Conservation (phyloP, 2,797 vertebrate genomes). For the Danio aesculapii region DNA sequence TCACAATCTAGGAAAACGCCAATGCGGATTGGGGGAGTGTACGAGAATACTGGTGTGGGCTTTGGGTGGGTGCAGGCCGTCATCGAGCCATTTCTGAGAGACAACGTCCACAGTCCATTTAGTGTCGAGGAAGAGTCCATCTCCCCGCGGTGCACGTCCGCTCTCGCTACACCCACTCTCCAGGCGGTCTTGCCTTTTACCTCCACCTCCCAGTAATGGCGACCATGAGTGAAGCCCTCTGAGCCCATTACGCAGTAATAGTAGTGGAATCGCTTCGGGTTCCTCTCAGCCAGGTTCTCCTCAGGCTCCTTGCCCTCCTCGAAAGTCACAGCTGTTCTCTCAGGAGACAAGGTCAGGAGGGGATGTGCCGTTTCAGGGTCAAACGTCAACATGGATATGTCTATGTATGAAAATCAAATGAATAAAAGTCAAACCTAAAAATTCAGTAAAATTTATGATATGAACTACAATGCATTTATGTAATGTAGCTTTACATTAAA, state of each 20-base stretch:
- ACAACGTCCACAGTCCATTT: constrained; percentile 79
- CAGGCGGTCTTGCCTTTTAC: constrained; percentile 77
- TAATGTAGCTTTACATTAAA: not conserved
- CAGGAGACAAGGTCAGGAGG: constrained; percentile 70
- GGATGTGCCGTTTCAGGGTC: constrained; percentile 82
- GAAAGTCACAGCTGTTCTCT: constrained; percentile 70
- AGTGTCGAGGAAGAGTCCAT: constrained; percentile 70
- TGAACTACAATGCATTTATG: not conserved
- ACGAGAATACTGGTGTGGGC: constrained; percentile 70
- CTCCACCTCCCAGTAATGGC: constrained; percentile 83
- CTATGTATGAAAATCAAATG: constrained; percentile 57
- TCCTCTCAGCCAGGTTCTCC: constrained; percentile 50
- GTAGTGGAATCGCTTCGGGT: constrained; percentile 74
- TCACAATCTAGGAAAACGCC: constrained; percentile 82
- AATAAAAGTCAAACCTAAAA: not conserved
- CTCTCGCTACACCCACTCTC: constrained; percentile 77
- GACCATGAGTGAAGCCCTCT: constrained; percentile 73
- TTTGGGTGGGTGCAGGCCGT: constrained; percentile 77
- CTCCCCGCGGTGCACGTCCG: constrained; percentile 75
- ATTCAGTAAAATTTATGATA: constrained; percentile 1
- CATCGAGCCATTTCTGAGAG: constrained; percentile 69
- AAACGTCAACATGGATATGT: constrained; percentile 75
- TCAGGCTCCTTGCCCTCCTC: constrained; percentile 67
- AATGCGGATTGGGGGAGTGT: constrained; percentile 67
- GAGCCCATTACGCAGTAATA: constrained; percentile 76